These are phyloP conservation scores for Phoebastria nigripes DNA, from an alignment of 2,797 vertebrate genomes.

Conservation along the genomic window DNA sequence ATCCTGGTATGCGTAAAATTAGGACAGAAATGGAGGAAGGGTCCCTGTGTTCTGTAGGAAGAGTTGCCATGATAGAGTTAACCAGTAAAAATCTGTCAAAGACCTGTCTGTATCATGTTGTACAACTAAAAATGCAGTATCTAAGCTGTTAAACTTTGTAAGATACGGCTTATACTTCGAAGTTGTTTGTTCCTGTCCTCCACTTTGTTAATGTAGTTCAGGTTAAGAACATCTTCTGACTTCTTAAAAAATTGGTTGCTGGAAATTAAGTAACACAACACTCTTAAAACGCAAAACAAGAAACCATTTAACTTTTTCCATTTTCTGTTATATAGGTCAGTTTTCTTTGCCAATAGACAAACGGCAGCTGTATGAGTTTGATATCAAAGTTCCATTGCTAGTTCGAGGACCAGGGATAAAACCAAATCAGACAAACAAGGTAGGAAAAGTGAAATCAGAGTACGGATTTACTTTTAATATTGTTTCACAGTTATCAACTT, in stretches of 20 bases:
- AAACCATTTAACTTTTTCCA: not conserved
- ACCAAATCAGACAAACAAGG: slow-evolving; percentile 90
- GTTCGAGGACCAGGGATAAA: slow-evolving; percentile 93
- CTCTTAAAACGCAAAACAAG: not conserved
- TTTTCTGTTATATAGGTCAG: slow-evolving; percentile 80
- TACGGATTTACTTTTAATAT: not conserved
- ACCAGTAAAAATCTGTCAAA: not conserved
- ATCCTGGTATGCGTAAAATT: not conserved
- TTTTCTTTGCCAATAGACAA: slow-evolving; percentile 97
- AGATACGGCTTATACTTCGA: not conserved
- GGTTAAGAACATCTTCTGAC: not conserved
- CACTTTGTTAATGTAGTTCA: not conserved
- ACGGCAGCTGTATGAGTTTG: slow-evolving; percentile 95
- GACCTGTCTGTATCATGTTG: not conserved
- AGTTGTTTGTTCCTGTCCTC: not conserved
- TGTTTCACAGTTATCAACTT: not conserved
- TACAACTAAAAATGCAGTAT: not conserved
- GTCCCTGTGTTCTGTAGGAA: not conserved
- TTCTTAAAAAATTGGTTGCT: not conserved
- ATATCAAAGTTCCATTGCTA: slow-evolving; percentile 93
- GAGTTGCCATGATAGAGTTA: not conserved
- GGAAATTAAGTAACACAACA: not conserved
- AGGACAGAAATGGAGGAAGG: not conserved
- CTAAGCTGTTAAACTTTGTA: not conserved
- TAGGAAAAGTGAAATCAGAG: slow-evolving; percentile 51